These are phyloP conservation scores for Pentalonia nigronervosa DNA, from an alignment of 1,140 invertebrate species.

Conservation along the genomic window DNA sequence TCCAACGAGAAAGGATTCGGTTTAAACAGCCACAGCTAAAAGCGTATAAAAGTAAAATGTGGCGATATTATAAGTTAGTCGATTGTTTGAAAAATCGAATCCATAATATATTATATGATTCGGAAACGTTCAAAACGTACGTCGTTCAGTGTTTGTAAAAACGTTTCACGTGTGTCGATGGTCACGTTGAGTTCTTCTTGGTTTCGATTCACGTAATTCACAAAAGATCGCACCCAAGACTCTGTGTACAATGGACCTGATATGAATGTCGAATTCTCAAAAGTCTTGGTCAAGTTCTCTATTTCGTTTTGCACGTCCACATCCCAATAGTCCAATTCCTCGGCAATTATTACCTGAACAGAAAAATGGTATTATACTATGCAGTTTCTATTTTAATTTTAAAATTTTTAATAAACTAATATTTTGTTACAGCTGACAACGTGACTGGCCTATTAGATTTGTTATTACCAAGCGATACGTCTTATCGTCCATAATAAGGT, in stretches of 20 bases:
- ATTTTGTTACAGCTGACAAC: too few species aligned
- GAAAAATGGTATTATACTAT: neutral
- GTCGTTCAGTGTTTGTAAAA: constrained; percentile 79
- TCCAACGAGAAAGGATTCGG: constrained; percentile 81
- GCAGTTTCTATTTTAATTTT: neutral
- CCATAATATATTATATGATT: neutral
- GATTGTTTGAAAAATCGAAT: neutral
- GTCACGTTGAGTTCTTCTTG: constrained; percentile 78
- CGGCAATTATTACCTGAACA: constrained; percentile 82
- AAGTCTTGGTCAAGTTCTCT: constrained; percentile 77
- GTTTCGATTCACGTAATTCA: constrained; percentile 78
- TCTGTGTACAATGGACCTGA: constrained; percentile 82
- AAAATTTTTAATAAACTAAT: too few species aligned
- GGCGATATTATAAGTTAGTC: neutral
- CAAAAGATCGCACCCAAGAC: constrained; percentile 88
- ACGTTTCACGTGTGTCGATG: constrained; percentile 75
- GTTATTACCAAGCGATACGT: too few species aligned
- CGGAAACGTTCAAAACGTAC: constrained; percentile 64
- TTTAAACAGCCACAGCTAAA: constrained; percentile 75
- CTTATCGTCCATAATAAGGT: too few species aligned
- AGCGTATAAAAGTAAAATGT: constrained; percentile 51
- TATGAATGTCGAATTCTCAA: constrained; percentile 85
- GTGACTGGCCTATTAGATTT: too few species aligned
- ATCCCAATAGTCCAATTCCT: constrained; percentile 86
- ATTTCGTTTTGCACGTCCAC: constrained; percentile 78